Conservation (phyloP, 2,888 invertebrate genomes). For the Lasioglossum figueresi region DNA sequence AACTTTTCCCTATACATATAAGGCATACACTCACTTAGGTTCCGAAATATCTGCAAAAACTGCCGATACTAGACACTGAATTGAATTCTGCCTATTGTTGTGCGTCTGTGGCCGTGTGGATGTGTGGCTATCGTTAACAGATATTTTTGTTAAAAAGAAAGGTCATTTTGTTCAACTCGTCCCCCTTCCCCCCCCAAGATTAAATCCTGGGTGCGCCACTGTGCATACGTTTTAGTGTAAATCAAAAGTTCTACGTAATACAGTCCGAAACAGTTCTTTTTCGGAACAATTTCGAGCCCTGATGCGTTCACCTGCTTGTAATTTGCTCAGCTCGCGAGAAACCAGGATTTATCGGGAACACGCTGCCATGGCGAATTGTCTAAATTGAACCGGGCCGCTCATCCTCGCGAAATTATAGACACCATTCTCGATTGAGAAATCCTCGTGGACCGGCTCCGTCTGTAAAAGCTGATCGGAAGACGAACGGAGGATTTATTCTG, state of each 20-base stretch:
- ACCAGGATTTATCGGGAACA: constrained; percentile 25
- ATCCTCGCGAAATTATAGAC: constrained; percentile 10
- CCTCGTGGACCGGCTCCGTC: not conserved
- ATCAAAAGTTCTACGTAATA: not conserved
- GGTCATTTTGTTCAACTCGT: no score
- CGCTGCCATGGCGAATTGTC: constrained; percentile 2
- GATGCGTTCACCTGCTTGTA: not conserved
- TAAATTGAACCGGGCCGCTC: constrained; percentile 7
- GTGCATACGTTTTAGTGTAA: no score
- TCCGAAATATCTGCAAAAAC: no score
- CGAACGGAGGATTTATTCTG: constrained; percentile 18
- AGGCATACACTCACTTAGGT: no score
- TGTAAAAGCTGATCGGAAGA: not conserved
- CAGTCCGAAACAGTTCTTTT: not conserved
- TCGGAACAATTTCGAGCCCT: not conserved
- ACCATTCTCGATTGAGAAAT: constrained; percentile 7
- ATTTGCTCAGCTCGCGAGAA: constrained; percentile 6
- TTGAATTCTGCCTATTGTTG: no score
- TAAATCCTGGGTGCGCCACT: no score
- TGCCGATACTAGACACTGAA: no score
- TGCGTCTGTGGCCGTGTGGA: no score
- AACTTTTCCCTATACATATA: no score
- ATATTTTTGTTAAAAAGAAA: no score
- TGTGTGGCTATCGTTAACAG: no score
- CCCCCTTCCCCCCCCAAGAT: no score